Conservation (phyloP, 2,888 invertebrate species). For the Andrena dorsata region DNA sequence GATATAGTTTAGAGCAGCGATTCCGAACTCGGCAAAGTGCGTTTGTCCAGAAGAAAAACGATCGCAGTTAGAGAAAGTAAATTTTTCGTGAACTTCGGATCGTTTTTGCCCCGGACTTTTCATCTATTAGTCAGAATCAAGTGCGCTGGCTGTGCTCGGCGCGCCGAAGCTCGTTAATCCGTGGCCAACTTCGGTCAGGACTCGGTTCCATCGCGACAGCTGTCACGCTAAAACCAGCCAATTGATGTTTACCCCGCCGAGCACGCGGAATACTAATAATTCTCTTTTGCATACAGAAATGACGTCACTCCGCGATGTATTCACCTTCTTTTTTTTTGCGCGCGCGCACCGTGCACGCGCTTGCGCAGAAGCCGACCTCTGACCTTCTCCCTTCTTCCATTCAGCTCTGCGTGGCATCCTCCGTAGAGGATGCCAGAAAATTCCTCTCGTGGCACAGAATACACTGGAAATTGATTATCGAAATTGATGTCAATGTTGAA, state of each 20-base stretch:
- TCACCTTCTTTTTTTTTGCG: conserved; percentile 7
- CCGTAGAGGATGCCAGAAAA: background rate
- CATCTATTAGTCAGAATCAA: no score
- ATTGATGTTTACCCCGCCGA: background rate
- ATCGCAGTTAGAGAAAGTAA: no score
- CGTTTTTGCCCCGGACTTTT: no score
- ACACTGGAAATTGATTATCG: background rate
- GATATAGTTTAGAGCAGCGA: no score
- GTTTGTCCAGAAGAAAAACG: no score
- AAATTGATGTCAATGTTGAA: background rate
- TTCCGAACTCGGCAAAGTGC: no score
- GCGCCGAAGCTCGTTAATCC: conserved; percentile 67
- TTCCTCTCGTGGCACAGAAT: background rate
- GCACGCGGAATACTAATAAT: background rate
- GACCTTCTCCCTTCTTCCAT: conserved; percentile 21
- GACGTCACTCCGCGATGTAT: background rate
- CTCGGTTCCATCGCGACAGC: conserved; percentile 8
- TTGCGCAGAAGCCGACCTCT: conserved; percentile 15
- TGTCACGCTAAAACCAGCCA: background rate
- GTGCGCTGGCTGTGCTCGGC: background rate
- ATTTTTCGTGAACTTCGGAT: no score
- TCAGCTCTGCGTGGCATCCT: background rate
- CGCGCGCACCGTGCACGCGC: background rate
- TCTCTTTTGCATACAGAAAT: background rate
- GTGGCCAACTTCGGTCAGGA: conserved; percentile 12